Evolutionary conservation across 2,888 invertebrate species (phyloP), one percentile per base, ranked within the genome.

Genomic region (Himalopsyche anomala): DNA sequence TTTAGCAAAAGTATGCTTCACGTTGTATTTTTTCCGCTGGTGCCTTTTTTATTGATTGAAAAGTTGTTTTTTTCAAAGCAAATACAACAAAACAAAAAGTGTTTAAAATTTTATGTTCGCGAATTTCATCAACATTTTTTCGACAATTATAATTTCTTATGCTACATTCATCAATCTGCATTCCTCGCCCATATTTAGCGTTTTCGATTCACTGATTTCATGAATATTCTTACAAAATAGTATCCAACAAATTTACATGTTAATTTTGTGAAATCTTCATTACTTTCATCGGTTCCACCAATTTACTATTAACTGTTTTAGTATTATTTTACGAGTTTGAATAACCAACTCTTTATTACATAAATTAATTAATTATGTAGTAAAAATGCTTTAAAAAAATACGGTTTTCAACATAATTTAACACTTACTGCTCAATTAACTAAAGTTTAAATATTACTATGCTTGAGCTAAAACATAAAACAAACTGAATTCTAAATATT

Each of bases 161-260:
- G 19, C 28, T 62, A 62, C 62, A 62, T 62, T 62, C 62, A 19
- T 62, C 62, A 19, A 62, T 6, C 19, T 62, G 28, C 62, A 62
- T 62, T 62, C 62, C 11, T 62, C 15, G 28, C 62, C 15, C 62
- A 62, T 19, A 62, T 19, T 19, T 19, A 19, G 11, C 28, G 19
- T 62, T 62, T 28, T 62, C 62, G 62, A 62, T 62, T 62, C 19
- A 62, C 19, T 62, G 62, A 62, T 62, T 62, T 28, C 62, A 62
- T 62, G 62, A 62, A 62, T 62, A 62, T 62, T 62, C 62, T 62
- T 62, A 28, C 62, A 62, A 62, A 62, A 62, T 62, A 62, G 62
- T 62, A 62, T 62, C 19, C n/a, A 62, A 19, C 11, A 62, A 62
- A 62, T 28, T n/a, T 62, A 15, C 62, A 62, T 62, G 62, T 62